Evolutionary conservation across 2,113 vertebrate genomes (phyloP), one percentile per base, ranked within the genome.

Genomic region (Ctenomys sociabilis): DNA sequence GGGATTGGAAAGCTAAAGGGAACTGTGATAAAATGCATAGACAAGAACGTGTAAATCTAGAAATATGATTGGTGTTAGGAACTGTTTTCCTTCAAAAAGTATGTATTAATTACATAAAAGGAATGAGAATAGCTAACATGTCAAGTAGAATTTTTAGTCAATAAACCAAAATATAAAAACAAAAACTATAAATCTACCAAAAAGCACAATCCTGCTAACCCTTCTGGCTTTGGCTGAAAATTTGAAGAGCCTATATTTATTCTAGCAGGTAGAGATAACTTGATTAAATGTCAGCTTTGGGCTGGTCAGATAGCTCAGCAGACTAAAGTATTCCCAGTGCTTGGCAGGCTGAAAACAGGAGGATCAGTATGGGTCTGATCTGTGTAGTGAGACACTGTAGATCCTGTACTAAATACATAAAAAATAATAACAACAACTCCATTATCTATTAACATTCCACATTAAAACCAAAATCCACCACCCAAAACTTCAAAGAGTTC

Each of bases 81-180:
- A 85, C 57, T 95, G n/a, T 14, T 88, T 59, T 61, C 37, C 43
- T 32, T 24, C 17, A 45, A n/a, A 88, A 70, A 72, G 24, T 13
- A 73, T 0, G 37, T 54, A 43, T 19, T 82, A 84, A 77, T 40
- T 70, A 95, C 16, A 2, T 8, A 64, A 85, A 3, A 93, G 78
- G 6, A 83, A 19, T 4, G 6, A 37, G 3, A 78, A 17, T 57
- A 54, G 43, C 16, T 45, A 64, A 85, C 37, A 75, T 30, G 21
- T 19, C 59, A 14, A 77, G 21, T 5, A 66, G 35, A 86, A 28
- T 52, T 92, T 81, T 81, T 12, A 85, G 59, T 0, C 43, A 57
- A 91, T 77, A 64, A 61, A 93, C 40, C 86, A 88, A 95, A 91
- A 57, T 5, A 83, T 3, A 88, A 7, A 63, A 91, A 64, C 77